Percentiles rank a stretch among this genome's conserved stretches.
phyloP scores from a whole-genome alignment of 2,797 vertebrate genomes.

The Pogoniulus pusillus region DNA sequence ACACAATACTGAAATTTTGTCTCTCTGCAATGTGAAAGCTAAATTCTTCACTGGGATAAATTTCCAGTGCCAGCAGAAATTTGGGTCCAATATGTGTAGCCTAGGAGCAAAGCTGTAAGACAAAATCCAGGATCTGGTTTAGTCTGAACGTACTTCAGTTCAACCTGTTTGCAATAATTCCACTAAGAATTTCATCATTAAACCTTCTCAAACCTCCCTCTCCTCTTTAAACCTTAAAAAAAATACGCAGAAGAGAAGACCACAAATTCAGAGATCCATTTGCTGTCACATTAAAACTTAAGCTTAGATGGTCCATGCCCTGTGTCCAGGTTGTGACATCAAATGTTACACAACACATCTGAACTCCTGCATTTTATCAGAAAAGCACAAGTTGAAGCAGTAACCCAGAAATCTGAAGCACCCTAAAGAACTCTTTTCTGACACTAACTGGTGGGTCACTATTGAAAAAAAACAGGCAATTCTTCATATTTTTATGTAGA shows the following conservation, averaged over 20 bases:
- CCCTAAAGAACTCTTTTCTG: background rate
- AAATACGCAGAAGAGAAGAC: background rate
- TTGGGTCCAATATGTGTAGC: background rate
- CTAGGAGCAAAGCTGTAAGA: background rate
- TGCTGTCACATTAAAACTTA: background rate
- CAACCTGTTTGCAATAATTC: background rate
- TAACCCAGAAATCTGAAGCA: conserved; percentile 9
- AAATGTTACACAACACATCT: background rate
- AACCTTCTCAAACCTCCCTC: background rate
- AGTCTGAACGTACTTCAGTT: background rate
- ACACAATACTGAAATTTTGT: background rate
- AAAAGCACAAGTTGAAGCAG: conserved; percentile 6
- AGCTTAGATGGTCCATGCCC: background rate
- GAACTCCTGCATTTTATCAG: conserved; percentile 17
- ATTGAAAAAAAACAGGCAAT: background rate
- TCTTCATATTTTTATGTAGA: background rate
- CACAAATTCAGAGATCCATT: background rate
- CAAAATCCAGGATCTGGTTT: background rate
- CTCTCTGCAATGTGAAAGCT: background rate
- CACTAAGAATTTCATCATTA: background rate
- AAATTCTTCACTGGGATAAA: background rate
- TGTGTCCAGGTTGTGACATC: background rate
- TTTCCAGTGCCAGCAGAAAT: background rate
- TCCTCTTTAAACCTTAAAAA: background rate
- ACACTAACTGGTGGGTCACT: background rate